Base-by-base conservation (phyloP, 2,797 vertebrate genomes). In the Sphenodon punctatus region DNA sequence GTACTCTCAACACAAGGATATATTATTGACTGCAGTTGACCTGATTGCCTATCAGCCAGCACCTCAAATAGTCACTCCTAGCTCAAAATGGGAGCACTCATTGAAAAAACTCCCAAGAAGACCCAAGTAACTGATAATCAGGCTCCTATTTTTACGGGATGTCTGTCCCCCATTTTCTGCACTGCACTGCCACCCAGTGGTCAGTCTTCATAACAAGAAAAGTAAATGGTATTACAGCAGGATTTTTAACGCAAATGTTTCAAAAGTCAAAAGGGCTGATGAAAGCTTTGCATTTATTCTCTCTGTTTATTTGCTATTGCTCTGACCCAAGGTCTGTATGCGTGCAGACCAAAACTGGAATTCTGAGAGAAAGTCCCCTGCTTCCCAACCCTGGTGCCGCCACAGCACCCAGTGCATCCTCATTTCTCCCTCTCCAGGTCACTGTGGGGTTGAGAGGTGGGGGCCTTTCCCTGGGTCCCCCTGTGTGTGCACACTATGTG, bases 141-240 rank as follows among this genome's bases (percentile, higher is more conserved):
- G 5, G 1, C 4, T 16, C 5, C 2, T 0, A 1, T 0, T 12
- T 8, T 39, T 75, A 48, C 41, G 0, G 1, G 30, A 19, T 0
- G 2, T 2, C 0, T 3, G 0, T 67, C 80, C 63, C 6, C 2
- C 53, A 75, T 79, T 46, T 4, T 3, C 22, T 56, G 77, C 43
- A 25, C 65, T 89, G 30, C 80, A 48, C 10, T 85, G 88, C 88
- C 92, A 85, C 65, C 91, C 85, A 1, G 74, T 88, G 93, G 69
- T 4, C 17, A 15, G 46, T 0, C 17, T 23, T 4, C 7, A 41
- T 59, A 79, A 63, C 2, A 70, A 53, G 3, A 23, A 63, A 42
- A 45, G 4, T 13, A 41, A 43, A 3, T 2, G 0, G 2, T 2
- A 3, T 23, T 45, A 2, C 1, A 3, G 2, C 3, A 30, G 9